Conservation (phyloP, 2,888 invertebrate species). For the Chymomyza caudatula region DNA sequence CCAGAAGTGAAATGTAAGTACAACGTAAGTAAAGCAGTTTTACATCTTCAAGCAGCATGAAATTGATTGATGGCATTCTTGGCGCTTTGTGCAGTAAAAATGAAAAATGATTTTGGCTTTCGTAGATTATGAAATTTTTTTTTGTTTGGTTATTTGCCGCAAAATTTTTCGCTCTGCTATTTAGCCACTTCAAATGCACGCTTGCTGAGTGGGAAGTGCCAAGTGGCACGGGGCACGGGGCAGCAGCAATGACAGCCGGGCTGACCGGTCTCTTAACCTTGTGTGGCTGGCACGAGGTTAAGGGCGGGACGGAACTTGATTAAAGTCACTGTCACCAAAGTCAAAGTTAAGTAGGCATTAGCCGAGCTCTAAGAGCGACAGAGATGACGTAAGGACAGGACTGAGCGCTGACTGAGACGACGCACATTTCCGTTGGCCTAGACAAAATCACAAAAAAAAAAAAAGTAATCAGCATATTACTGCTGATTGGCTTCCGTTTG, state of each 20-base stretch:
- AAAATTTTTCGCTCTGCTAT: too few species aligned
- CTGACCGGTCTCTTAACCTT: conserved; percentile 25
- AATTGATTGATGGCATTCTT: conserved; percentile 63
- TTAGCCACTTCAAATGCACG: conserved; percentile 20
- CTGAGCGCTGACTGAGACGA: not conserved
- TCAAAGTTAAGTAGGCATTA: conserved; percentile 68
- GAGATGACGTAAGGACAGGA: not conserved
- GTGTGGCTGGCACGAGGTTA: conserved; percentile 9
- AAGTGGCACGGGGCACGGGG: too few species aligned
- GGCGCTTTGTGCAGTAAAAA: conserved; percentile 36
- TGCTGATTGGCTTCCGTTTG: conserved; percentile 46
- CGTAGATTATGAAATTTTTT: conserved; percentile 47
- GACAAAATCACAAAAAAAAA: conserved; percentile 23
- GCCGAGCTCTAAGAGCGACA: conserved; percentile 18
- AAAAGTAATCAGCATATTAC: conserved; percentile 12
- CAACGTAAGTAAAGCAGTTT: conserved; percentile 67
- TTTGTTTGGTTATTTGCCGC: not conserved
- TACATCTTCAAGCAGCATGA: conserved; percentile 66
- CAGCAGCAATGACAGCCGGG: not conserved
- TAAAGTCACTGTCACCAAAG: conserved; percentile 60
- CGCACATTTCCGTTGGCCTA: conserved; percentile 50
- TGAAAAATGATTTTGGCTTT: conserved; percentile 55
- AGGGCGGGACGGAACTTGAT: conserved; percentile 48
- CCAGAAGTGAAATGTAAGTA: conserved; percentile 64
- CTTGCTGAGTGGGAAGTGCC: conserved; percentile 35